phyloP scores from a whole-genome alignment of 1,140 invertebrate species.

The Potamilus streckersoni region DNA sequence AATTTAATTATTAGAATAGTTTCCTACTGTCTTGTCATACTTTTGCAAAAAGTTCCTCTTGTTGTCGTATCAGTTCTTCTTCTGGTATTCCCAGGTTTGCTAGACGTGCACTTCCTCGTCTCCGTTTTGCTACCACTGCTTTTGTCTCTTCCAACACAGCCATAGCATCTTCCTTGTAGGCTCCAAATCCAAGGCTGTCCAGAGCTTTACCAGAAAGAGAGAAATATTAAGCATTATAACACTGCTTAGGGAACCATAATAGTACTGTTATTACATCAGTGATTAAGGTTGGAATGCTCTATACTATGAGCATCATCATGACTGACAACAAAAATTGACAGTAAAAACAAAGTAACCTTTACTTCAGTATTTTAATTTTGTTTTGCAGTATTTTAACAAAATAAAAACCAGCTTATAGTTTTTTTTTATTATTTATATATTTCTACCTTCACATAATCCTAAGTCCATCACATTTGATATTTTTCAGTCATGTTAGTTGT shows the following conservation, averaged over 20 bases:
- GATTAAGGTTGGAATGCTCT: background rate
- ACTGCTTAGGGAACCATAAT: background rate
- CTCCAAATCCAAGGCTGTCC: conserved; percentile 91
- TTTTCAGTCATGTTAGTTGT: too few relatives aligned
- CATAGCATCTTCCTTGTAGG: conserved; percentile 94
- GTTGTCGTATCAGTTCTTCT: conserved; percentile 95
- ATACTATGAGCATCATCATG: background rate
- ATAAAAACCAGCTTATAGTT: too few relatives aligned
- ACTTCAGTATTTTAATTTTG: too few relatives aligned
- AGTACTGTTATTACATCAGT: background rate
- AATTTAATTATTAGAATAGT: too few relatives aligned
- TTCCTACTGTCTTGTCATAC: conserved; percentile 58
- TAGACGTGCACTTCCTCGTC: conserved; percentile 91
- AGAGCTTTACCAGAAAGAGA: conserved; percentile 76
- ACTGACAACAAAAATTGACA: background rate
- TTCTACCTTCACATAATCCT: too few relatives aligned
- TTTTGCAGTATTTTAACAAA: too few relatives aligned
- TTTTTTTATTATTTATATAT: too few relatives aligned
- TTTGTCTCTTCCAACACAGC: conserved; percentile 95
- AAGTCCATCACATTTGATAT: too few relatives aligned
- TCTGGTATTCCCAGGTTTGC: conserved; percentile 98
- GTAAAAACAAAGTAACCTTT: too few relatives aligned
- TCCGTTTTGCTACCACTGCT: conserved; percentile 92
- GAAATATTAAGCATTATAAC: background rate
- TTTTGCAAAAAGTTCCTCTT: conserved; percentile 98